A percentile compares a stretch with the other conserved stretches of the same genome.
phyloP scores from a whole-genome alignment of 2,113 vertebrate genomes.

The Cynopterus brachyotis region DNA sequence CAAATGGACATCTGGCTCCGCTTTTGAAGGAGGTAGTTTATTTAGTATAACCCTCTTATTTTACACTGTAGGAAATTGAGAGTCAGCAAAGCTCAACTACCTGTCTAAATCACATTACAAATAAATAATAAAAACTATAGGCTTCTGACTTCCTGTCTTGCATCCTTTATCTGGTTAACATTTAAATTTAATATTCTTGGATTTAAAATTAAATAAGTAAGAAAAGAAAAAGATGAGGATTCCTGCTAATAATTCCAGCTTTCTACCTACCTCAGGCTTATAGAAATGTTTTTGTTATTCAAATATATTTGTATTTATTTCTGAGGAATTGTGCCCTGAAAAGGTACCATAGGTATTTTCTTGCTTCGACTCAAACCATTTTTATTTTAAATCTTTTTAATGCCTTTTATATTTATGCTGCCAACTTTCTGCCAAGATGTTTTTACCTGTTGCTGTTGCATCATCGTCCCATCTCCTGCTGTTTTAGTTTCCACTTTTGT shows the following conservation, averaged over 20 bases:
- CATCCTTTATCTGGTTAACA: neutral
- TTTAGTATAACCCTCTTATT: neutral
- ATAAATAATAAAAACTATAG: neutral
- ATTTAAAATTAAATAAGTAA: neutral
- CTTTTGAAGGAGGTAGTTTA: neutral
- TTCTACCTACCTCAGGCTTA: neutral
- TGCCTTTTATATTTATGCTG: neutral
- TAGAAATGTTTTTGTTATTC: neutral
- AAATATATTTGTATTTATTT: constrained; percentile 18
- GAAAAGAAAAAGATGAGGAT: neutral
- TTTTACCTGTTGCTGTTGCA: neutral
- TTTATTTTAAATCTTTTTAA: neutral
- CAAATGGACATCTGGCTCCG: neutral
- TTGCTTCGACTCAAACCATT: neutral
- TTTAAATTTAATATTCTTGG: neutral
- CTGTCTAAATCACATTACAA: neutral
- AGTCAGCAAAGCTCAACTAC: neutral
- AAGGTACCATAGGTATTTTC: neutral
- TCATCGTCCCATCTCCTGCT: neutral
- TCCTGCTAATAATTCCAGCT: neutral
- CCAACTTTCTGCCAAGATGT: neutral
- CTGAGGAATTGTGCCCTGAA: neutral
- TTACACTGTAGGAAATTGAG: neutral
- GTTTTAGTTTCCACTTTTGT: neutral
- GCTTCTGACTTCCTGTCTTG: neutral